phyloP scores from a whole-genome alignment of 2,113 vertebrate species.

The Panurus biarmicus region DNA sequence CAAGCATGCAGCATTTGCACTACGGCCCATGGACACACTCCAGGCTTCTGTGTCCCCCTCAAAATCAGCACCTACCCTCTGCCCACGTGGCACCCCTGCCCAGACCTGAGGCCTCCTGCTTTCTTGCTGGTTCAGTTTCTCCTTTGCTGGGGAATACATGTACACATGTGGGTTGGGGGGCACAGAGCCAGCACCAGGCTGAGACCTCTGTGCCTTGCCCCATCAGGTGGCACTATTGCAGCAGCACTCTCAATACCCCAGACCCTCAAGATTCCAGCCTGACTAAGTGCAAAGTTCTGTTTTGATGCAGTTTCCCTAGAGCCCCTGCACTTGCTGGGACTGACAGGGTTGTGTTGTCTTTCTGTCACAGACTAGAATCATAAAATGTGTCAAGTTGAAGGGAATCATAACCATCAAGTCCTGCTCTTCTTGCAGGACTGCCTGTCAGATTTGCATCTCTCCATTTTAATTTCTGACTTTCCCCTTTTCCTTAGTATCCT shows the following conservation, averaged over 20 bases:
- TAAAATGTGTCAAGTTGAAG: neutral
- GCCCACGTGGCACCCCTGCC: rapidly evolving
- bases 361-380: neutral
- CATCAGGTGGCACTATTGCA: neutral
- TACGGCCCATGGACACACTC: rapidly evolving
- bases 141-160: rapidly evolving
- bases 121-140: neutral
- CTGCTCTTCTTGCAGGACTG: neutral
- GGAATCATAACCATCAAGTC: neutral
- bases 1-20: neutral
- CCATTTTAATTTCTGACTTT: neutral
- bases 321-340: neutral
- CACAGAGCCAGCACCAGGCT: neutral
- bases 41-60: too few species aligned
- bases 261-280: neutral
- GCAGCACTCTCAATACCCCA: too few species aligned
- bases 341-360: neutral
- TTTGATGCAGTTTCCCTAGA: neutral
- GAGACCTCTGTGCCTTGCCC: neutral
- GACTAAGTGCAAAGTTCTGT: too few species aligned
- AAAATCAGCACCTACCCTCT: neutral
- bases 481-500: neutral
- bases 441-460: neutral
- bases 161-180: rapidly evolving
- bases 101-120: neutral